Base-by-base conservation (phyloP, 1,140 invertebrate species). In the Geopemphigus sp. region DNA sequence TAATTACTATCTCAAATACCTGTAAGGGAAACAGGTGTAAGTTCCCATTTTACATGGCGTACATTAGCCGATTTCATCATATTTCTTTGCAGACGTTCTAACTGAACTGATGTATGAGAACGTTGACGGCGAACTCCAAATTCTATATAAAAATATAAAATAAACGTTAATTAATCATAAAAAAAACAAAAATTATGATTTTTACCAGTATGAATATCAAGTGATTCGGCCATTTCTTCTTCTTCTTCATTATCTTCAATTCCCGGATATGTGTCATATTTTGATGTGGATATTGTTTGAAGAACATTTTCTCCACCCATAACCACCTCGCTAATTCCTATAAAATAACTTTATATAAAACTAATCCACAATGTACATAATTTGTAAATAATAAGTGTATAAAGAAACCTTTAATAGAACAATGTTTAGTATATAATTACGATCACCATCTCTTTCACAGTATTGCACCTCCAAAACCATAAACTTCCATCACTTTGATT, bases 401-500 rank as follows among this genome's bases (percentile, higher is more conserved):
- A 73, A 68, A 80, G 50, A 63, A 64, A 56, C 47, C 59, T 64
- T 61, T 32, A 74, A 59, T 63, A 80, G n/a, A 73, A 56, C 17
- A 59, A 86, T 81, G 86, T 81, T 80, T 64, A 81, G 29, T 81
- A 68, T 80, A 80, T 53, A 73, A 81, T 61, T 19, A 80, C 53
- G 80, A 73, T 6, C 72, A 81, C 78, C 53, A 61, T 24, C 3
- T 8, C 47, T 57, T 26, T 80, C 22, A 81, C 47, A 72, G 74
- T 68, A 68, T 76, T 80, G 89, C 90, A 82, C 91, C 91, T 78
- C 90, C 89, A 86, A 98, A 97, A 83, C 95, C 95, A 86, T 97
- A 96, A 5, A 97, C 95, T 87, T 98, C 95, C 64, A 98, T 88
- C 78, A 96, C 94, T 83, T 94, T 89, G 84, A 97, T 95, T 86